phyloP scores from a whole-genome alignment of 2,888 invertebrate species.

The Oscheius sp. region DNA sequence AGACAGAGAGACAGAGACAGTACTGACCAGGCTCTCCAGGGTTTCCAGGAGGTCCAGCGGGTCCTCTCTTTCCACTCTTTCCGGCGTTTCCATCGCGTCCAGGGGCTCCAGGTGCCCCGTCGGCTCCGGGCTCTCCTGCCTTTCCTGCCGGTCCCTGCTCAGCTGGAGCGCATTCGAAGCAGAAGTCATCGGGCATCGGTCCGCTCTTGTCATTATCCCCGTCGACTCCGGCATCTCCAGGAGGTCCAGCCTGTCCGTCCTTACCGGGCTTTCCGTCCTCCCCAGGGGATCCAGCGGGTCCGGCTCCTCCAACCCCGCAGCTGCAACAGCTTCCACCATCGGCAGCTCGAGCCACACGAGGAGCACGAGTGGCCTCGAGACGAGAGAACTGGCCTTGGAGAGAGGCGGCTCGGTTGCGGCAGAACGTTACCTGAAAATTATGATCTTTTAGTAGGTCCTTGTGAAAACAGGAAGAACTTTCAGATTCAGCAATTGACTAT shows the following conservation, averaged over 20 bases:
- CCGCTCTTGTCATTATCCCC: slow-evolving; percentile 51
- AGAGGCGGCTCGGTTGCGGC: slow-evolving; percentile 56
- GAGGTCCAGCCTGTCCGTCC: slow-evolving; percentile 58
- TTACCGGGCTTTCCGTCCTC: slow-evolving; percentile 55
- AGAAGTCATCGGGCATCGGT: slow-evolving; percentile 55
- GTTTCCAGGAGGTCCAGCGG: slow-evolving; percentile 73
- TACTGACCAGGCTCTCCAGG: slow-evolving; percentile 82
- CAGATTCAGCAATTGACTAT: too few relatives aligned
- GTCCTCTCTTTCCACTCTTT: slow-evolving; percentile 82
- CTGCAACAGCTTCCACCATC: slow-evolving; percentile 51
- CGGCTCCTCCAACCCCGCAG: slow-evolving; percentile 57
- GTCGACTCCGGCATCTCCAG: slow-evolving; percentile 56
- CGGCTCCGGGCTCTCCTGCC: slow-evolving; percentile 78
- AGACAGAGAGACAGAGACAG: too few relatives aligned
- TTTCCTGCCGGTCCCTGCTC: slow-evolving; percentile 78
- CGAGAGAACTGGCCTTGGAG: slow-evolving; percentile 61
- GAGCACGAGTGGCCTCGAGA: slow-evolving; percentile 49
- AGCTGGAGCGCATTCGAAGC: slow-evolving; percentile 61
- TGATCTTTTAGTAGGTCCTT: neutral
- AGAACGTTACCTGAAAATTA: slow-evolving; percentile 51
- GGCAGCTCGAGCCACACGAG: slow-evolving; percentile 55
- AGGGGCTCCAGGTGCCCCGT: slow-evolving; percentile 80
- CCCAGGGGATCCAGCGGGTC: slow-evolving; percentile 59
- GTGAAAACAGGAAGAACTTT: too few relatives aligned
- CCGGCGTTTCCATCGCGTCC: slow-evolving; percentile 76